Conservation (phyloP, 2,888 invertebrate species). For the Villa cingulata region DNA sequence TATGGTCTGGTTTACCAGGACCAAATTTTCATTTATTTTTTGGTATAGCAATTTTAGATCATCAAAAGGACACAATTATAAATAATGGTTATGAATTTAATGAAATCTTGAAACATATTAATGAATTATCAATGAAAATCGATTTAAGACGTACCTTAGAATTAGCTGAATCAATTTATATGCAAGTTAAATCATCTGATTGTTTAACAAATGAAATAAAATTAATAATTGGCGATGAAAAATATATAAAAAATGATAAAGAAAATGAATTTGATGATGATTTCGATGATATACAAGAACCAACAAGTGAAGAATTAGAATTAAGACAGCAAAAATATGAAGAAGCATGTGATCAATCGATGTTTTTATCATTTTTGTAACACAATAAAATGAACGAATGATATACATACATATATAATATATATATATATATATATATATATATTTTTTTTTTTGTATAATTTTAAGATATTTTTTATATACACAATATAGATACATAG, state of each 20-base stretch:
- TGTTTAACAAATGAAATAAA: constrained; percentile 59
- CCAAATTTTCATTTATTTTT: constrained; percentile 90
- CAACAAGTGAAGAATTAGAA: constrained; percentile 26
- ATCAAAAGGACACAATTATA: constrained; percentile 76
- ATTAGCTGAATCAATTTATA: constrained; percentile 83
- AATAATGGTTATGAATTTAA: constrained; percentile 87
- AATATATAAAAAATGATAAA: constrained; percentile 9
- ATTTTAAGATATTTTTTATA: too few species aligned
- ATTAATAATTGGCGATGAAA: constrained; percentile 52
- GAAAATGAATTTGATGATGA: constrained; percentile 31
- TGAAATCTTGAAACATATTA: constrained; percentile 92
- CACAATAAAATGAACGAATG: neutral
- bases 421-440: too few species aligned
- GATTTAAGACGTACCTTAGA: constrained; percentile 69
- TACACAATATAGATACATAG: too few species aligned
- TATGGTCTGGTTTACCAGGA: constrained; percentile 93
- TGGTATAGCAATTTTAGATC: constrained; percentile 83
- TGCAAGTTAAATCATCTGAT: constrained; percentile 63
- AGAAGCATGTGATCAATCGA: constrained; percentile 33
- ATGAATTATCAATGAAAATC: constrained; percentile 80
- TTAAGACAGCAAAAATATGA: constrained; percentile 31
- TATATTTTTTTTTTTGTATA: too few species aligned
- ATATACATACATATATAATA: too few species aligned
- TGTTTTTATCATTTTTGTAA: constrained; percentile 27
- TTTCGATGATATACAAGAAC: constrained; percentile 27